Evolutionary conservation across 2,797 vertebrate species (phyloP), one percentile per base, ranked within the genome.

Genomic region (Oreortyx pictus): DNA sequence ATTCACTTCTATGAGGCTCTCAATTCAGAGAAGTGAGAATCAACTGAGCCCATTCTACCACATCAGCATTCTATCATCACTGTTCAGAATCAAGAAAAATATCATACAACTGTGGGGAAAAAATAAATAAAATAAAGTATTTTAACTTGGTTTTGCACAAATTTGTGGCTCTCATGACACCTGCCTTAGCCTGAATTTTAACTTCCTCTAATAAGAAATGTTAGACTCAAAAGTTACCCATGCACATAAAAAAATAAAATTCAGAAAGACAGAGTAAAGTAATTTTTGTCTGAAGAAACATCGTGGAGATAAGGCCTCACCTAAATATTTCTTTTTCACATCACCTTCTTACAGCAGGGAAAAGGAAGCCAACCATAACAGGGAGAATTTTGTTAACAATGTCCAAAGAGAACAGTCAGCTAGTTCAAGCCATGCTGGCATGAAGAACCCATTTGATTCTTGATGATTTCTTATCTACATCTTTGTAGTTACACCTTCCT

Each of bases 231-330:
- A 86, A 87, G 49, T 76, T 76, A 59, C 4, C 2, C 3, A 5
- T 25, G 39, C 3, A 33, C 4, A 41, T 37, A 15, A 29, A 52
- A 52, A 52, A 29, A 46, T 3, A 57, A 90, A 57, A 39, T 9
- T 4, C 12, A 50, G 5, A 43, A 43, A 25, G 4, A 57, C 6
- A 81, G 7, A 9, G 7, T 64, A 11, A 11, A 2, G 2, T 52
- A 23, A 70, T 70, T 86, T 68, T 84, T 25, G 23, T 6, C 35
- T 23, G 8, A 31, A 12, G 54, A 62, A 61, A 54, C 75, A 41
- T 46, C 6, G 23, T 61, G 23, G 16, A 50, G 0, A 0, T 2
- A n/a, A 12, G 25, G 23, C 8, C 25, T 44, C 22, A 54, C 78
- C 25, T 77, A 43, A 76, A 16, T 47, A 13, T 20, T 9, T 47